Evolutionary conservation across 1,140 invertebrate species (phyloP).

Genomic region (Megalopta genalis): DNA sequence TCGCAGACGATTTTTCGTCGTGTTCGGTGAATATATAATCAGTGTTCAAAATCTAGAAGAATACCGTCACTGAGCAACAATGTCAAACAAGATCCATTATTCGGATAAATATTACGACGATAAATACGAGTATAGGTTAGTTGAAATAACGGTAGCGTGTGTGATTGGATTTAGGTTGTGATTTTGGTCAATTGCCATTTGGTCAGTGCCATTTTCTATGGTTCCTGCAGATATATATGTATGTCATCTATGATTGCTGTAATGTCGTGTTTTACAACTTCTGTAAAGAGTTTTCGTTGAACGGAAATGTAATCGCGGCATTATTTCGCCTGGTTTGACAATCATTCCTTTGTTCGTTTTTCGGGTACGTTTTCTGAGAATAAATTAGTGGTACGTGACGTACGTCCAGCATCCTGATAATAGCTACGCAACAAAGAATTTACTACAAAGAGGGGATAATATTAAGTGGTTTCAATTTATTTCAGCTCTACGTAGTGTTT

Average conservation of each 20-base stretch:
- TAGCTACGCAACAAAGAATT: constrained; percentile 11
- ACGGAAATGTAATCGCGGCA: background rate
- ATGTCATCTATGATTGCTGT: background rate
- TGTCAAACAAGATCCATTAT: constrained; percentile 87
- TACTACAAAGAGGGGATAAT: background rate
- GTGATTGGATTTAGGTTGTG: constrained; percentile 21
- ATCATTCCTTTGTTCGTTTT: constrained; percentile 11
- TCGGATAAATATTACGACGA: constrained; percentile 96
- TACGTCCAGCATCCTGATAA: background rate
- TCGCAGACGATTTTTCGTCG: background rate
- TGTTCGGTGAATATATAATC: background rate
- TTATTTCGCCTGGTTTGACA: background rate
- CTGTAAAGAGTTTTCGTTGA: background rate
- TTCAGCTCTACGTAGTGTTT: background rate
- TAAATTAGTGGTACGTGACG: background rate
- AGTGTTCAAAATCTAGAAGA: background rate
- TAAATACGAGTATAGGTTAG: constrained; percentile 91
- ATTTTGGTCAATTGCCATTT: constrained; percentile 43
- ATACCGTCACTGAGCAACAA: constrained; percentile 10
- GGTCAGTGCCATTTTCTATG: constrained; percentile 42
- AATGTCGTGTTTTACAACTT: background rate
- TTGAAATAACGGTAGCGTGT: constrained; percentile 23
- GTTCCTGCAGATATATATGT: background rate
- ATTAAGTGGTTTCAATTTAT: background rate
- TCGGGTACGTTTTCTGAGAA: background rate